These are phyloP conservation scores for Corythoichthys haematopterus DNA, from an alignment of 2,113 vertebrate species.

Conservation along the genomic window DNA sequence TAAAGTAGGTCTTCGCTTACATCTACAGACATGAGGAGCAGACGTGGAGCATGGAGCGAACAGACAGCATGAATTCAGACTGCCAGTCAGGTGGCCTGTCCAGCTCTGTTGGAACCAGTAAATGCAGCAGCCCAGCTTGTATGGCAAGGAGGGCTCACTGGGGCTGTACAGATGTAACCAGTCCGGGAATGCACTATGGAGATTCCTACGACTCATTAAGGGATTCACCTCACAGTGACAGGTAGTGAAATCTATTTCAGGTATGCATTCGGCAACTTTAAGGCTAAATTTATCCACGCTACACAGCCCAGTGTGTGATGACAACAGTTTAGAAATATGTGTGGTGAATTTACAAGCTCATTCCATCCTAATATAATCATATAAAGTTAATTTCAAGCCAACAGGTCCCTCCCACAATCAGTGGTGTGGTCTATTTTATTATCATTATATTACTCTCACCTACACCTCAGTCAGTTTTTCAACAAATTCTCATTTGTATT, in stretches of 20 bases:
- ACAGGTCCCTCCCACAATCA: not conserved
- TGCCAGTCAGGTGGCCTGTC: conserved; percentile 92
- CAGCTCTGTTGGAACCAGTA: conserved; percentile 95
- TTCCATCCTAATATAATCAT: not conserved
- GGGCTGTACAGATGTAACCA: conserved; percentile 74
- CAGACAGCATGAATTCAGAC: conserved; percentile 91
- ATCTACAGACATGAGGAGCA: conserved; percentile 87
- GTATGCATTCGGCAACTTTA: not conserved
- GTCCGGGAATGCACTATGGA: conserved; percentile 78
- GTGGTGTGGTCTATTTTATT: no score
- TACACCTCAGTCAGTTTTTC: not conserved
- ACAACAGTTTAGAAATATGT: not conserved
- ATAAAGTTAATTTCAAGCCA: not conserved
- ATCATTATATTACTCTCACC: not conserved
- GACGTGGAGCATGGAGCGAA: conserved; percentile 94
- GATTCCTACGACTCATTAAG: conserved; percentile 91
- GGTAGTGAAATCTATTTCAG: conserved; percentile 63
- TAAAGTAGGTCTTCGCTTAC: conserved; percentile 12
- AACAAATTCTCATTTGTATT: not conserved
- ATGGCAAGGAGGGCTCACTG: conserved; percentile 86
- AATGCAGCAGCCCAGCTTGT: conserved; percentile 95
- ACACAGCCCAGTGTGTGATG: not conserved
- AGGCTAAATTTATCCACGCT: not conserved
- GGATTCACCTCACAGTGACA: conserved; percentile 96
- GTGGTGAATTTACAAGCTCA: not conserved